Base-by-base conservation (phyloP, 53 echinoderm and acorn worm species). In the Luidia sarsii region DNA sequence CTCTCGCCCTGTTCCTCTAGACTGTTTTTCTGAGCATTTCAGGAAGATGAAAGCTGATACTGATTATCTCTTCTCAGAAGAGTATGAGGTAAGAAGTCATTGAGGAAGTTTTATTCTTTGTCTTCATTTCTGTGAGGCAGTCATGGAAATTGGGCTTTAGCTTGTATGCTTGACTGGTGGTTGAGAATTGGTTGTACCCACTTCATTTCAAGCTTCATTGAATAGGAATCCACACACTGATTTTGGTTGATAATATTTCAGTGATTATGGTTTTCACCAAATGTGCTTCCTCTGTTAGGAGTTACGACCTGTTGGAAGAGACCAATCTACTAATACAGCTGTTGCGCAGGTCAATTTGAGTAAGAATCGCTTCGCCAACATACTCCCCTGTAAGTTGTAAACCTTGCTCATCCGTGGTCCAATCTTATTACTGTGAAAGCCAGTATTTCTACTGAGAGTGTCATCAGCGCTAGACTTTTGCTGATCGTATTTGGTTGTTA, bases 31-130 rank as follows among this genome's bases (percentile, higher is more conserved):
- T 6, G 87, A 92, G 23, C 89, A 96, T 80, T 93, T 64, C 70
- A 80, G 75, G 39, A 22, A 9, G 15, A 90, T 93, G 92, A 90
- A 79, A 29, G 90, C 93, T 11, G 88, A 96, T 59, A 86, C 88
- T 14, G 83, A 96, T 53, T 96, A 88, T 80, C 88, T 90, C 39
- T 96, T 87, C 67, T 95, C 96, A 16, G 87, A 92, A 39, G 96
- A 95, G 43, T 95, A 93, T 88, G 96, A 96, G 73, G 96, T 96
- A 53, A 80, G 85, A 13, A 61, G n/a, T n/a, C n/a, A n/a, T n/a
- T n/a, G n/a, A n/a, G n/a, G n/a, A n/a, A n/a, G n/a, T n/a, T n/a
- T n/a, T n/a, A n/a, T n/a, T n/a, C n/a, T n/a, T n/a, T n/a, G n/a
- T n/a, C n/a, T n/a, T n/a, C n/a, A n/a, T n/a, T n/a, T n/a, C n/a